Conservation (phyloP, 2,888 invertebrate species). For the Tipula helvola region DNA sequence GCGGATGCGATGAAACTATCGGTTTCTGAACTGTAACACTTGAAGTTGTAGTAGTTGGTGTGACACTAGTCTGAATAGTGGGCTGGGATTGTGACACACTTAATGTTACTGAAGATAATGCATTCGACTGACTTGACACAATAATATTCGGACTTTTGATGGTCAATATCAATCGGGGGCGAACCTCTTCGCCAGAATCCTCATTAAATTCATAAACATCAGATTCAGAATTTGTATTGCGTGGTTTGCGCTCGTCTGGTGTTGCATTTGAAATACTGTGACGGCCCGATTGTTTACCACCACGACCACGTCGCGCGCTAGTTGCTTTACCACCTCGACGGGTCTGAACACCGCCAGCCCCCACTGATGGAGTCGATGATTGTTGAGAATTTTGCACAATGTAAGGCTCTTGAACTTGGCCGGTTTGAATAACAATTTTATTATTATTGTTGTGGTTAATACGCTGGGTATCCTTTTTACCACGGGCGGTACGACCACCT, state of each 20-base stretch:
- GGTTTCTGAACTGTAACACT: slow-evolving; percentile 21
- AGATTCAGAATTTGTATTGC: slow-evolving; percentile 33
- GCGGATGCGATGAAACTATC: not conserved
- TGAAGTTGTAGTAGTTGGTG: slow-evolving; percentile 39
- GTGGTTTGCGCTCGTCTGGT: slow-evolving; percentile 35
- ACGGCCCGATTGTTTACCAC: slow-evolving; percentile 31
- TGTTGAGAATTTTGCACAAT: slow-evolving; percentile 22
- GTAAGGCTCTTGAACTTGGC: slow-evolving; percentile 7
- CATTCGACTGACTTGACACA: slow-evolving; percentile 10
- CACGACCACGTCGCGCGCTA: slow-evolving; percentile 23
- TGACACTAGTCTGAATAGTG: slow-evolving; percentile 14
- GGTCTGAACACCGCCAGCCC: slow-evolving; percentile 41
- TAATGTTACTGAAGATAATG: slow-evolving; percentile 17
- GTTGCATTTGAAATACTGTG: slow-evolving; percentile 13
- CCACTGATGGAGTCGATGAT: slow-evolving; percentile 32
- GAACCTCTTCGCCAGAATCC: slow-evolving; percentile 70
- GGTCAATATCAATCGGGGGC: slow-evolving; percentile 67
- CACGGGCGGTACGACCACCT: slow-evolving; percentile 24
- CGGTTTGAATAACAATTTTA: not conserved
- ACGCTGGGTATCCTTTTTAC: slow-evolving; percentile 12
- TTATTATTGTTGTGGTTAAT: not conserved
- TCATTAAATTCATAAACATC: slow-evolving; percentile 88
- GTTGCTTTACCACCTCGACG: slow-evolving; percentile 37
- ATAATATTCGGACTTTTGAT: slow-evolving; percentile 51
- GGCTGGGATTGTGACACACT: slow-evolving; percentile 23